Evolutionary conservation across 2,888 invertebrate genomes (phyloP).

Genomic region (Rhorus exstirpatorius): DNA sequence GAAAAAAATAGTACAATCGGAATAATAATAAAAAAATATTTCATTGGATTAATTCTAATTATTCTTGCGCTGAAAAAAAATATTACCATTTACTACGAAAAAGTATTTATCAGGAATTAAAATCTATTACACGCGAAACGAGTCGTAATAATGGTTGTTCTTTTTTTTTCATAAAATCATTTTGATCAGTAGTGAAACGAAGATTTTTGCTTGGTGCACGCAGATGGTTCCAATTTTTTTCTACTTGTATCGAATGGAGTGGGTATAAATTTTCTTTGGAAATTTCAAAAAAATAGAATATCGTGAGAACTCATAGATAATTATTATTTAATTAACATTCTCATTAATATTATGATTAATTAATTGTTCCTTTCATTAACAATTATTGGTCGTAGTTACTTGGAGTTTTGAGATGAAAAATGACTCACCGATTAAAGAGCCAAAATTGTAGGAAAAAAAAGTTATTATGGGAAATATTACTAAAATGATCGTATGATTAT

Average conservation of each 20-base stretch:
- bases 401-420: not conserved
- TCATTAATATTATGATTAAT: too few relatives aligned
- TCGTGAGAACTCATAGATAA: too few relatives aligned
- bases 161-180: conserved; percentile 9
- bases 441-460: not conserved
- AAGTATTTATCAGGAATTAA: too few relatives aligned
- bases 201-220: not conserved
- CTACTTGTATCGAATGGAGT: too few relatives aligned
- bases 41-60: not conserved
- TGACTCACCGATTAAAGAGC: not conserved
- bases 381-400: not conserved
- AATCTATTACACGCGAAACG: too few relatives aligned
- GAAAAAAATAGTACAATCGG: not conserved
- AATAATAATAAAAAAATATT: conserved; percentile 6
- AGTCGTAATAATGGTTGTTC: not conserved
- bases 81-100: too few relatives aligned
- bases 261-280: too few relatives aligned
- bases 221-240: too few relatives aligned
- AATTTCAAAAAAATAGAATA: too few relatives aligned
- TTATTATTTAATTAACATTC: too few relatives aligned
- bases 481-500: not conserved
- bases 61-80: not conserved
- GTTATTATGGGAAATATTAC: not conserved
- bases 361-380: not conserved
- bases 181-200: not conserved